Percentiles rank a stretch among this genome's conserved stretches.
Conservation (phyloP, 2,797 vertebrate species). For the Dallia pectoralis region DNA sequence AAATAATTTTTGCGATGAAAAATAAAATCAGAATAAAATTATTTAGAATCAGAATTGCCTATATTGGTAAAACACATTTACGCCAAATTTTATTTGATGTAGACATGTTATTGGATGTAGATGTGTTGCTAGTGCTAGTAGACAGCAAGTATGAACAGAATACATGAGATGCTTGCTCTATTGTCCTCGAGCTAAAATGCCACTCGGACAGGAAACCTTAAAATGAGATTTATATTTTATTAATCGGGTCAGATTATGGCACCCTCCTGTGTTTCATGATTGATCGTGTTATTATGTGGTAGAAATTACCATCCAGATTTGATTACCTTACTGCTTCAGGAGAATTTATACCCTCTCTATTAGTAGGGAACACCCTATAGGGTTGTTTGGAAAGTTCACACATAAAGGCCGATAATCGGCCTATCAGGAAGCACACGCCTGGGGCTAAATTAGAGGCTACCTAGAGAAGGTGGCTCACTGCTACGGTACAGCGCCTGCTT, state of each 20-base stretch:
- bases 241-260: not conserved
- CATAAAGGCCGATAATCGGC: conserved; percentile 40
- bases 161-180: not conserved
- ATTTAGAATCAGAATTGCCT: not conserved
- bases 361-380: not conserved
- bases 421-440: conserved; percentile 50
- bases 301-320: not conserved
- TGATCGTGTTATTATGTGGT: conserved; percentile 6
- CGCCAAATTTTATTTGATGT: no score
- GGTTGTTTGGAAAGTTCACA: conserved; percentile 28
- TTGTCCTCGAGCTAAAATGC: not conserved
- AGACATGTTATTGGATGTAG: no score
- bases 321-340: not conserved
- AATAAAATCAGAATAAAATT: not conserved
- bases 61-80: no score
- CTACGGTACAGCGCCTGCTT: conserved; percentile 44
- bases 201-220: not conserved
- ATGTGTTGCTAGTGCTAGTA: no score
- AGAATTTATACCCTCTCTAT: not conserved
- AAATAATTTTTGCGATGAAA: not conserved
- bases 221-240: conserved; percentile 2
- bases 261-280: not conserved
- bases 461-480: conserved; percentile 38
- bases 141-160: not conserved
- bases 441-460: conserved; percentile 50